phyloP scores from a whole-genome alignment of 1,140 invertebrate species.

The Scaptomyza pallida region DNA sequence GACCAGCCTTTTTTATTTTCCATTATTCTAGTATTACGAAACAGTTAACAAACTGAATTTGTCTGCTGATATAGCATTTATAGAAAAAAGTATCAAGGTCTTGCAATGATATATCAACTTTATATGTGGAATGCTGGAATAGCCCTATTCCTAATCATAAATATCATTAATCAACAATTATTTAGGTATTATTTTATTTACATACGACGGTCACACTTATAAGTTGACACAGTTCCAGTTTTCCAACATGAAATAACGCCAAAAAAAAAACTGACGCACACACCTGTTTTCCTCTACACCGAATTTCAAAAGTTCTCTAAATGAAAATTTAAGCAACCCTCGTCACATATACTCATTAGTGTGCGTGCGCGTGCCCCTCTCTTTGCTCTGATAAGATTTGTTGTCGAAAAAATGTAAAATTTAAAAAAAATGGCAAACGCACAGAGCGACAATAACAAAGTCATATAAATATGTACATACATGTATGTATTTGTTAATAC shows the following conservation, averaged over 20 bases:
- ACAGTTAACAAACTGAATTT: background rate
- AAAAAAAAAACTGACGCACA: conserved; percentile 19
- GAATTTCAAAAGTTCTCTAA: conserved; percentile 22
- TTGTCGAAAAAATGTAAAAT: conserved; percentile 42
- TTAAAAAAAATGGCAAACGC: conserved; percentile 37
- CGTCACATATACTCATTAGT: background rate
- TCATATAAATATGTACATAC: conserved; percentile 38
- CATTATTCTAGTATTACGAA: background rate
- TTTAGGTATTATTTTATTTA: too few relatives aligned
- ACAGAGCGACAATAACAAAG: conserved; percentile 44
- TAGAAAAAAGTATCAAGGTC: conserved; percentile 29
- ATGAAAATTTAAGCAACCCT: conserved; percentile 26
- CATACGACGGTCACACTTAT: too few relatives aligned
- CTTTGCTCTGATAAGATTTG: conserved; percentile 69
- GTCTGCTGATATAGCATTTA: background rate
- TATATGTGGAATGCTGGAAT: too few relatives aligned
- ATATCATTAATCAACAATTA: too few relatives aligned
- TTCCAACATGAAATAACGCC: conserved; percentile 1
- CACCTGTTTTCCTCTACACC: too few relatives aligned
- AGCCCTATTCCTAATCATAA: too few relatives aligned
- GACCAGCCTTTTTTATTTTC: conserved; percentile 1
- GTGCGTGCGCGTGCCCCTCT: background rate
- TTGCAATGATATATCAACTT: conserved; percentile 1
- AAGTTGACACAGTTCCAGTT: too few relatives aligned
- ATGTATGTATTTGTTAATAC: conserved; percentile 2